Percentiles rank a stretch among this genome's conserved stretches.
Conservation (phyloP, 1,140 invertebrate species). For the Drosophila lacteicornis region DNA sequence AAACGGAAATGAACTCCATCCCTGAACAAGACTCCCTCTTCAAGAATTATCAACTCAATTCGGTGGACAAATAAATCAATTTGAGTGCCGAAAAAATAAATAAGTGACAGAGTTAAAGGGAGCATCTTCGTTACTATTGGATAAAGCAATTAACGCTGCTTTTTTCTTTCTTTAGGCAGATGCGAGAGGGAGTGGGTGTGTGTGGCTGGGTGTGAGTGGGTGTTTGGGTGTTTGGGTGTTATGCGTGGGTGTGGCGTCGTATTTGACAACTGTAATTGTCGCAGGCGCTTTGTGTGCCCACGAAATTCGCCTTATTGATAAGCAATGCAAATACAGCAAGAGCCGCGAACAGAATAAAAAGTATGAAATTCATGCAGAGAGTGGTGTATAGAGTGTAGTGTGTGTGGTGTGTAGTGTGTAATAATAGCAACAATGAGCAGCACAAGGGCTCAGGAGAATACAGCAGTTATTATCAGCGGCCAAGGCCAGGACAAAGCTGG, state of each 20-base stretch:
- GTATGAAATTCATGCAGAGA: conserved; percentile 4
- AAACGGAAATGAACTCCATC: conserved; percentile 46
- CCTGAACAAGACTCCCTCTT: not conserved
- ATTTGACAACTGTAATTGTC: conserved; percentile 80
- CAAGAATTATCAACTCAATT: conserved; percentile 65
- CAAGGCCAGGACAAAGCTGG: conserved; percentile 61
- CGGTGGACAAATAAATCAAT: conserved; percentile 59
- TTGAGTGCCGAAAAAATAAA: conserved; percentile 38
- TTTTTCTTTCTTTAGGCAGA: conserved; percentile 13
- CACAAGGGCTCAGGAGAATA: conserved; percentile 17
- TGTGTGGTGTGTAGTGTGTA: conserved; percentile 2
- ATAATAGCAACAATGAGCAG: conserved; percentile 22
- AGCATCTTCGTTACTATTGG: conserved; percentile 52
- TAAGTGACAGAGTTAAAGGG: conserved; percentile 15
- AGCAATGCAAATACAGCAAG: conserved; percentile 51
- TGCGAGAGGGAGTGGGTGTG: conserved; percentile 12
- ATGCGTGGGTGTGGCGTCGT: conserved; percentile 32
- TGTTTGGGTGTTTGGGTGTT: conserved; percentile 13
- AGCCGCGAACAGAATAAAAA: conserved; percentile 10
- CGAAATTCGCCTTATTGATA: conserved; percentile 68
- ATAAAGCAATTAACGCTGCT: conserved; percentile 59
- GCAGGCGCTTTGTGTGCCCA: conserved; percentile 51
- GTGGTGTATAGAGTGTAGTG: not conserved
- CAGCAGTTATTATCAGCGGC: conserved; percentile 41
- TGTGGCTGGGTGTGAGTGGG: conserved; percentile 15